These are phyloP conservation scores for Melanitta fusca DNA, from an alignment of 2,797 vertebrate species.

Conservation along the genomic window DNA sequence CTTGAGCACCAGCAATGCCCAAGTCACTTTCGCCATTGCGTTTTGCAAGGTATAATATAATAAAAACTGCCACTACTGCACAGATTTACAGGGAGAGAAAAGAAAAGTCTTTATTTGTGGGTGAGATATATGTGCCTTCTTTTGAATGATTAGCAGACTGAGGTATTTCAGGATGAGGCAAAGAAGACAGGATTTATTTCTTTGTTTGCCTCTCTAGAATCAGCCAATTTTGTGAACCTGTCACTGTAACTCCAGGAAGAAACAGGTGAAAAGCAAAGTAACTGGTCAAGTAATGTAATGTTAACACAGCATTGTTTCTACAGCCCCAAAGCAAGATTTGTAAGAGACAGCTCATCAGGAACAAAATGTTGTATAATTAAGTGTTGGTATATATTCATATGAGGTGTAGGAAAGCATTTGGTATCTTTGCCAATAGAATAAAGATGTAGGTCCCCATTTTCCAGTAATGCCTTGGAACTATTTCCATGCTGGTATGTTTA, in stretches of 20 bases:
- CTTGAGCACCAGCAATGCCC: background rate
- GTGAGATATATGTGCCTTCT: background rate
- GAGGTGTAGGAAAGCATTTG: background rate
- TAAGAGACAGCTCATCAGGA: background rate
- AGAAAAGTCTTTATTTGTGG: background rate
- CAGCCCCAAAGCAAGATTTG: background rate
- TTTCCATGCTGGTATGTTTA: background rate
- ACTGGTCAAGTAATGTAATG: background rate
- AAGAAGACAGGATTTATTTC: background rate
- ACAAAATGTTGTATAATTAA: background rate
- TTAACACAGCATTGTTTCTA: background rate
- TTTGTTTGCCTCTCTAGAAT: background rate
- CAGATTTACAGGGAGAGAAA: background rate
- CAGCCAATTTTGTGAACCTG: background rate
- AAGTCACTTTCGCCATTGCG: background rate
- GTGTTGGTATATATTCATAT: background rate
- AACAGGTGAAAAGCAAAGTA: constrained; percentile 16
- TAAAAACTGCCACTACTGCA: background rate
- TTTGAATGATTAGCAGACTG: constrained; percentile 12
- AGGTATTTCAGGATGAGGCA: background rate
- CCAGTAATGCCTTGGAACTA: background rate
- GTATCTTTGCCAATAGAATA: background rate
- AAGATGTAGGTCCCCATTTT: background rate
- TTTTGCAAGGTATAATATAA: background rate
- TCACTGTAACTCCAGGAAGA: background rate